Base-by-base conservation (phyloP, 2,113 vertebrate species). In the Melanostigma gelatinosum region DNA sequence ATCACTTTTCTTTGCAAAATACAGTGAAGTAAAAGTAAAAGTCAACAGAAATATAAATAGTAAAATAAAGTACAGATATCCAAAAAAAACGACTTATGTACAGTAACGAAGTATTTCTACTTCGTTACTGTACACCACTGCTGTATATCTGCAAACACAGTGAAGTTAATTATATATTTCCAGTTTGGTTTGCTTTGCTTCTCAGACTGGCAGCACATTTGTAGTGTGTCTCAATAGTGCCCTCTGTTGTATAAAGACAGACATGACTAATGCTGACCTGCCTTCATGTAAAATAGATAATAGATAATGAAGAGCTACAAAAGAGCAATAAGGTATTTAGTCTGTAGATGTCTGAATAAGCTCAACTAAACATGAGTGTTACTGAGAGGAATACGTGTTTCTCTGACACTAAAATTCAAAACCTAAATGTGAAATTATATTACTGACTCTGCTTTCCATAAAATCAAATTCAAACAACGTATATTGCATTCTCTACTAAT, bases 161-260 rank as follows among this genome's bases (percentile, higher is more conserved):
- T 61, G 8, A 36, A 15, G 11, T 29, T 3, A 6, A 68, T 42
- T 24, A 27, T 12, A 8, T 36, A 8, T 15, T 5, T 40, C 4
- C 8, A 50, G 3, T 36, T 65, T 18, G 34, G 8, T 27, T 32
- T 32, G 13, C 16, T 44, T 52, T 42, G 2, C 0, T 16, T 20
- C 34, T 66, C 3, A 36, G 10, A 32, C 2, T 20, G 4, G 9
- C 6, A 58, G 22, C n/a, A 42, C 9, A 52, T 63, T 40, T 55
- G 36, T 7, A 44, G 1, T 52, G 27, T 81, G 67, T 40, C 71
- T 50, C 61, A 80, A 70, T 60, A 76, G 76, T 64, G 84, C 80
- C 83, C 84, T 32, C 81, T 88, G 66, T 54, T 76, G 84, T 3
- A 52, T 27, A 13, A 75, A 57, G 46, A 36, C 27, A 62, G 68